A percentile compares a stretch with the other conserved stretches of the same genome.
phyloP scores from a whole-genome alignment of 2,888 invertebrate species.

The Parnassius mnemosyne region DNA sequence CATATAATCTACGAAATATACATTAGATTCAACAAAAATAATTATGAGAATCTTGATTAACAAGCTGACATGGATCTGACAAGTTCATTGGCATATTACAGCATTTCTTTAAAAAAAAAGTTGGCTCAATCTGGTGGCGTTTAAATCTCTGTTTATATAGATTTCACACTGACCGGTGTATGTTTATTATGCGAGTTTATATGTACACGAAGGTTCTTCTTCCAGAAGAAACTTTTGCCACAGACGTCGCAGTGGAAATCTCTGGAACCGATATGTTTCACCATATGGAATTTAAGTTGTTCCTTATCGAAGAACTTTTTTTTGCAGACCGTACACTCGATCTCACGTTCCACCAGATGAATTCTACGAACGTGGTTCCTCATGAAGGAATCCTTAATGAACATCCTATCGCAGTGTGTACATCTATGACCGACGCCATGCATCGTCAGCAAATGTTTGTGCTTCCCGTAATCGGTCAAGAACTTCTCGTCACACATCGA shows the following conservation, averaged over 20 bases:
- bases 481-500: slow-evolving; percentile 43
- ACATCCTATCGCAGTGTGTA: slow-evolving; percentile 46
- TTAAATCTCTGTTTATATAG: too few relatives aligned
- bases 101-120: too few relatives aligned
- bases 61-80: too few relatives aligned
- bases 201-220: slow-evolving; percentile 77
- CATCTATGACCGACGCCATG: slow-evolving; percentile 46
- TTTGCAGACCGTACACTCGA: slow-evolving; percentile 48
- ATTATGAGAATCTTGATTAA: too few relatives aligned
- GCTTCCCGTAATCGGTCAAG: slow-evolving; percentile 39
- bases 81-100: too few relatives aligned
- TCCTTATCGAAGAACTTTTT: slow-evolving; percentile 49
- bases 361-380: slow-evolving; percentile 46
- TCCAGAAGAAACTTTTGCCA: slow-evolving; percentile 74
- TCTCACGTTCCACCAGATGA: slow-evolving; percentile 51
- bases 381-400: slow-evolving; percentile 45
- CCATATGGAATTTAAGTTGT: slow-evolving; percentile 55
- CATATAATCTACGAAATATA: too few relatives aligned
- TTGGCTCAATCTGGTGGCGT: too few relatives aligned
- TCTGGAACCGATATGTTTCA: slow-evolving; percentile 67
- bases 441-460: slow-evolving; percentile 41
- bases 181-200: slow-evolving; percentile 41
- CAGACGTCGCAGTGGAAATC: slow-evolving; percentile 77
- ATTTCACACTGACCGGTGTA: too few relatives aligned
- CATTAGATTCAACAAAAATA: too few relatives aligned